Conservation (phyloP, 2,888 invertebrate species). For the Marasmarcha lunaedactyla region DNA sequence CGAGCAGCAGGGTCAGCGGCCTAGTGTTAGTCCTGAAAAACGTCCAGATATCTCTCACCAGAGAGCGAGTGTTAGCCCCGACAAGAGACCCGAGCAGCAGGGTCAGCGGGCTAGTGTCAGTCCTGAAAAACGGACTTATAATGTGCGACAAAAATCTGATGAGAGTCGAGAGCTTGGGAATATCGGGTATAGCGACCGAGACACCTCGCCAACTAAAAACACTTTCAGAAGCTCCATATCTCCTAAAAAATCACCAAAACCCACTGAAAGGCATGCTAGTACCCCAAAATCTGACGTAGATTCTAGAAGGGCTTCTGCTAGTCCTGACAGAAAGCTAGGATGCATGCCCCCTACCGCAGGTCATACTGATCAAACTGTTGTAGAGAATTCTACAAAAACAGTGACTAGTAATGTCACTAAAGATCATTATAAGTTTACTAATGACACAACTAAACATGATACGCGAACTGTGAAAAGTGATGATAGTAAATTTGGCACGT, state of each 20-base stretch:
- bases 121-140: constrained; percentile 22
- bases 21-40: constrained; percentile 7
- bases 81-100: constrained; percentile 6
- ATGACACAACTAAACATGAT: constrained; percentile 53
- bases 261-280: not conserved
- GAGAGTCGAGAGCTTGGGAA: not conserved
- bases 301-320: constrained; percentile 7
- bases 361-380: constrained; percentile 16
- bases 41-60: not conserved
- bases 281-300: not conserved
- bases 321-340: constrained; percentile 31
- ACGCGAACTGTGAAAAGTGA: constrained; percentile 22
- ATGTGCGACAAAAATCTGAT: not conserved
- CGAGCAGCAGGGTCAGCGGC: not conserved
- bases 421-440: constrained; percentile 47
- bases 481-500: constrained; percentile 8
- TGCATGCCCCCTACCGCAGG: constrained; percentile 36
- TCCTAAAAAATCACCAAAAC: not conserved
- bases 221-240: not conserved
- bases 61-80: constrained; percentile 7
- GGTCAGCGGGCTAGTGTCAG: constrained; percentile 20
- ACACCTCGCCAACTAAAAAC: not conserved
- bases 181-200: not conserved
- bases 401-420: constrained; percentile 19
- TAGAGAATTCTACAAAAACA: constrained; percentile 16